Evolutionary conservation across 1,140 invertebrate species (phyloP).

Genomic region (Drosophila orena): DNA sequence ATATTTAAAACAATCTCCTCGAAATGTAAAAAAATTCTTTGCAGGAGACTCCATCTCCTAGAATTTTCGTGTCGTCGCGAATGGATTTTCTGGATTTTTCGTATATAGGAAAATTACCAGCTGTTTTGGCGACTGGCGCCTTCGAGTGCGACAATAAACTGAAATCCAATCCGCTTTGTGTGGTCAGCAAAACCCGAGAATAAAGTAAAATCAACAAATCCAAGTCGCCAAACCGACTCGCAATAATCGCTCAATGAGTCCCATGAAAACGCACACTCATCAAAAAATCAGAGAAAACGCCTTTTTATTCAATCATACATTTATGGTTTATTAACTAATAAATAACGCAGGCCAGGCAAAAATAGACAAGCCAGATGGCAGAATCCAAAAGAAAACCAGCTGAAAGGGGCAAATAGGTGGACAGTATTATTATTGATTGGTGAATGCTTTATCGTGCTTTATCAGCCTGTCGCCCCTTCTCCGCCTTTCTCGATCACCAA

Average conservation of each 20-base stretch:
- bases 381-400: constrained; percentile 1
- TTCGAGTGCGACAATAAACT: constrained; percentile 21
- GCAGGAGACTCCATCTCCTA: not conserved
- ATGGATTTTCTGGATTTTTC: not conserved
- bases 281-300: constrained; percentile 35
- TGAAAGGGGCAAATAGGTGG: not conserved
- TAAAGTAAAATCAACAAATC: constrained; percentile 15
- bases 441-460: not conserved
- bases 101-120: constrained; percentile 15
- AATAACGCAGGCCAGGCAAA: constrained; percentile 9
- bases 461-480: constrained; percentile 9
- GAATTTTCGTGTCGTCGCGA: not conserved
- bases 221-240: constrained; percentile 28
- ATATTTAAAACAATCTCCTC: not conserved
- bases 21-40: no score
- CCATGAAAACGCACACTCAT: constrained; percentile 42
- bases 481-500: not conserved
- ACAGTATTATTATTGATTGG: not conserved
- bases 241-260: constrained; percentile 22
- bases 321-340: constrained; percentile 32
- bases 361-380: constrained; percentile 2
- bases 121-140: constrained; percentile 36
- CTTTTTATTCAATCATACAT: constrained; percentile 47
- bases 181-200: constrained; percentile 28
- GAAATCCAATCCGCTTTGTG: constrained; percentile 34